Base-by-base conservation (phyloP, 2,113 vertebrate genomes). In the Limnothrissa miodon region DNA sequence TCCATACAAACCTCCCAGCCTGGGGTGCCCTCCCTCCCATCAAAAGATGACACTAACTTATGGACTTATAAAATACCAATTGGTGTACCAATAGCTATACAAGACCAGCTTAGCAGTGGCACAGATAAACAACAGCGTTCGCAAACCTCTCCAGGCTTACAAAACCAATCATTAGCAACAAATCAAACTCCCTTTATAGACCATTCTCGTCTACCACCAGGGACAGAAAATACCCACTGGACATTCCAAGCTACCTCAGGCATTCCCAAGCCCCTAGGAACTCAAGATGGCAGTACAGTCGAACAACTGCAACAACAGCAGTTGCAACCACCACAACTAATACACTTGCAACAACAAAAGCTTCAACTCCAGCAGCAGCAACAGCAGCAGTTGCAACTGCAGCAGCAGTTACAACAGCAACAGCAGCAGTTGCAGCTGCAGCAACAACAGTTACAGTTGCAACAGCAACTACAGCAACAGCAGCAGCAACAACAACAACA, bases 341-440 rank as follows among this genome's bases (percentile, higher is more conserved):
- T 78, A 15, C 87, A 83, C 45, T 83, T 86, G 82, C 83, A 36
- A 17, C 66, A 74, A 33, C 25, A 36, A 36, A 29, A 74, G 66
- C 90, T 90, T 66, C 89, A 90, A 79, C 66, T 87, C 33, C 91
- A 90, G 80, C 90, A 90, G 74, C 91, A 93, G 83, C 87, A 87
- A 42, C 92, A 90, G 74, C 92, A 91, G 70, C 91, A 92, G 78
- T 92, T 90, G 83, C 85, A 88, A 78, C 83, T 89, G 78, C 84
- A 85, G 33, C 83, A 85, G 5, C 79, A 84, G 21, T 59, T 74
- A 15, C 87, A 83, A 46, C 83, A 88, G 80, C 83, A 25, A 11
- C 59, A 66, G 9, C n/a, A 25, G 6, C 59, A 66, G n/a, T 90
- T 90, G 66, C 89, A 90, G 79, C 78, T 87, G 42, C 90, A 90